Evolutionary conservation across 2,797 vertebrate species (phyloP), one percentile per base, ranked within the genome.

Genomic region (Cryptoprocta ferox): DNA sequence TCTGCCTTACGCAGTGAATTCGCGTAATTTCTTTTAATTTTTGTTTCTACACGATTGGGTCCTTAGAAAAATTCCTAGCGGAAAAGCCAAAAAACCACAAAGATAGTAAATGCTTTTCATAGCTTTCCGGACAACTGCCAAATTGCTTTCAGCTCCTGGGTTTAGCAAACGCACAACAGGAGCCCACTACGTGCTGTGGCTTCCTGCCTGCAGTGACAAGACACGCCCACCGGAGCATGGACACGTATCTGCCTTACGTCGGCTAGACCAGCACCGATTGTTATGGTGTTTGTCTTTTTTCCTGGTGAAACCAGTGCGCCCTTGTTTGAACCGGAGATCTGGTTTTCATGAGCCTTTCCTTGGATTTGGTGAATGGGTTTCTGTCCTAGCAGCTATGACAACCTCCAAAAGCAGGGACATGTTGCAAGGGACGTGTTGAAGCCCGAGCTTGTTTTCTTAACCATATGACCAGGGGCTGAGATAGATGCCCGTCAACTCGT

Each of bases 51-150:
- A 81, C 53, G 56, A 59, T 42, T n/a, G 39, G 1, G 32, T 75
- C 75, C 48, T 87, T 90, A 83, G 45, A 80, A 68, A 89, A 88
- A 70, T 76, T 32, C n/a, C 56, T 61, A 70, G 39, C 61, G 59
- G 48, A 26, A 45, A 81, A 45, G 30, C 61, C 73, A 42, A 50
- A 88, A 35, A 42, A 39, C 24, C 39, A 79, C 42, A 65, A 82
- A 91, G 68, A 68, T 78, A 94, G 73, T 8, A 53, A 45, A 48
- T 16, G 32, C 68, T 59, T 45, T 3, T 63, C 26, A 16, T 35
- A 71, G 28, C 45, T 35, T 35, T 63, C n/a, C 32, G 30, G 80
- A 66, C 30, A 86, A 11, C 0, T 61, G 84, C 61, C 59, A 50
- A 35, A 39, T 90, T 39, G 75, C 78, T 79, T 28, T 79, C n/a